Conservation (phyloP, 2,113 vertebrate genomes). For the Thinocorus orbignyianus region DNA sequence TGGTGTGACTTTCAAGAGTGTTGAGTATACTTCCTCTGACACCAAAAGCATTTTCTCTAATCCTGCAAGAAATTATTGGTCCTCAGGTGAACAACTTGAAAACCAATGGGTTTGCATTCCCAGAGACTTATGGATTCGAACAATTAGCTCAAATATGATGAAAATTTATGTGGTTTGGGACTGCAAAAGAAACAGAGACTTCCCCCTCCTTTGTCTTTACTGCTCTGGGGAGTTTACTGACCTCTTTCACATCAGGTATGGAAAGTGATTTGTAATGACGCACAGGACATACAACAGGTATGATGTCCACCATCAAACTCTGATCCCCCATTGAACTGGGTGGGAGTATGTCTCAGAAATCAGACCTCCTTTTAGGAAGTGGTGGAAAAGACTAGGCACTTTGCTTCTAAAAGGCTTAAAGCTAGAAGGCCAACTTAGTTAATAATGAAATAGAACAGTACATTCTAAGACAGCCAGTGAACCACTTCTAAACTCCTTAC, state of each 20-base stretch:
- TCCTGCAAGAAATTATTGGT: neutral
- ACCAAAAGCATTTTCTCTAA: neutral
- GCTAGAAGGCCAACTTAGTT: neutral
- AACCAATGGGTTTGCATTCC: neutral
- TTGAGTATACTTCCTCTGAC: neutral
- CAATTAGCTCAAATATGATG: neutral
- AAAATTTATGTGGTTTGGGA: neutral
- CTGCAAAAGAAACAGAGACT: neutral
- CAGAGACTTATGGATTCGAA: neutral
- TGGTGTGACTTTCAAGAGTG: neutral
- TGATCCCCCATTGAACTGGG: neutral
- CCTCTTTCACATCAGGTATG: rapidly evolving
- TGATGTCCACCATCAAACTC: neutral
- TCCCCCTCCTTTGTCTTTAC: neutral
- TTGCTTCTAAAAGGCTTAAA: neutral
- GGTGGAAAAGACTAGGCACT: neutral
- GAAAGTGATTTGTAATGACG: neutral
- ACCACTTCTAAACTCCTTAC: neutral
- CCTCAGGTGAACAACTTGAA: neutral
- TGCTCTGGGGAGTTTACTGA: neutral
- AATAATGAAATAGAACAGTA: neutral
- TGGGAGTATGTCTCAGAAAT: neutral
- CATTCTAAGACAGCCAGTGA: neutral
- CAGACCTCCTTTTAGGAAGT: neutral
- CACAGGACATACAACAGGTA: neutral